These are phyloP conservation scores for Rhinolophus ferrumequinum DNA, from an alignment of 2,113 vertebrate genomes.

Conservation along the genomic window DNA sequence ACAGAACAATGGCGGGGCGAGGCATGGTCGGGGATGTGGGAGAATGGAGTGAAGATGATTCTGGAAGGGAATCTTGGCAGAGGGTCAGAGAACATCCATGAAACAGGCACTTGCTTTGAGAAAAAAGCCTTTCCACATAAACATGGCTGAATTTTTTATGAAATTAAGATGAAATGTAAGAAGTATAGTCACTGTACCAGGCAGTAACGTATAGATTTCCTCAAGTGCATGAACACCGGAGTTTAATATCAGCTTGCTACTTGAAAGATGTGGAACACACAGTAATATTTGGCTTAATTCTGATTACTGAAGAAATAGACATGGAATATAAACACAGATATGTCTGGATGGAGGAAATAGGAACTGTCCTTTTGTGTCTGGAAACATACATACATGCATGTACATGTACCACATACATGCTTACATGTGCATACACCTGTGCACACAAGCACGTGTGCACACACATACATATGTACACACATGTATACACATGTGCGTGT, in stretches of 20 bases:
- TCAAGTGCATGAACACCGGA: conserved; percentile 64
- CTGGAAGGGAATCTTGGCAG: neutral
- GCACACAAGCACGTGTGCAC: neutral
- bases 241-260: conserved; percentile 76
- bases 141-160: conserved; percentile 75
- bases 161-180: conserved; percentile 80
- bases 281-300: conserved; percentile 80
- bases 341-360: conserved; percentile 64
- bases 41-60: neutral
- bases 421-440: neutral
- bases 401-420: neutral
- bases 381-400: neutral
- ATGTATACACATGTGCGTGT: too few relatives aligned
- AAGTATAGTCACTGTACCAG: conserved; percentile 54
- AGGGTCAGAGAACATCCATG: conserved; percentile 62
- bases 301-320: conserved; percentile 79
- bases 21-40: neutral
- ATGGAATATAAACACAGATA: conserved; percentile 66
- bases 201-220: conserved; percentile 70
- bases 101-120: conserved; percentile 69
- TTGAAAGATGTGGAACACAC: conserved; percentile 80
- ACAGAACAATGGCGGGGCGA: conserved; percentile 15
- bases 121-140: conserved; percentile 75
- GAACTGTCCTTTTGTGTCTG: neutral
- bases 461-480: neutral